Percentiles rank a stretch among this genome's conserved stretches.
These are phyloP conservation scores for Ochropleura leucogaster DNA, from an alignment of 2,888 invertebrate genomes.

Conservation along the genomic window DNA sequence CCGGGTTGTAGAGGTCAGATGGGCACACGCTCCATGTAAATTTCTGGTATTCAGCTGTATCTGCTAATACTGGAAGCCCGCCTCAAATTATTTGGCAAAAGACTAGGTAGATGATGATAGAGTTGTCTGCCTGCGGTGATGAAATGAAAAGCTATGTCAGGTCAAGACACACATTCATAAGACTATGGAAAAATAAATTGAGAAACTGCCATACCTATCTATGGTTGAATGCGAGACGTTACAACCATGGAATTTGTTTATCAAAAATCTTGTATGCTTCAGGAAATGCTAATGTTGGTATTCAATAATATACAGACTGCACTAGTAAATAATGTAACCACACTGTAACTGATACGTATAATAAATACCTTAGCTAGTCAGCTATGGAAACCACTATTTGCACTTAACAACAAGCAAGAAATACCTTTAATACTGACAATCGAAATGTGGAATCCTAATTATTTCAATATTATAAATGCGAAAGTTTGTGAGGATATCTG, in stretches of 20 bases:
- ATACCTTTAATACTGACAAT: conserved; percentile 3
- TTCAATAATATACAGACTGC: conserved; percentile 34
- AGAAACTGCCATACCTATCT: too few species aligned
- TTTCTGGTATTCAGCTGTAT: too few species aligned
- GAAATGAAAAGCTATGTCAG: not conserved
- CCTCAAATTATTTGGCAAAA: not conserved
- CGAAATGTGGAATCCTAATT: not conserved
- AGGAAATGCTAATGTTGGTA: conserved; percentile 41
- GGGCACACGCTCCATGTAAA: too few species aligned
- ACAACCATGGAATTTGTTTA: not conserved
- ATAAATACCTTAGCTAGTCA: conserved; percentile 22
- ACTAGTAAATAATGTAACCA: conserved; percentile 40
- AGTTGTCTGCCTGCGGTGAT: not conserved
- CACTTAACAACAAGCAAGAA: not conserved
- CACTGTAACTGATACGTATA: conserved; percentile 42
- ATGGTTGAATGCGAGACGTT: conserved; percentile 5
- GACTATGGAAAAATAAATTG: not conserved
- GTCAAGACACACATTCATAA: not conserved
- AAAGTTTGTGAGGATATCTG: too few species aligned
- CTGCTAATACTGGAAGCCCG: not conserved
- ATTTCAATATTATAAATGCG: too few species aligned
- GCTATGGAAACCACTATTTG: conserved; percentile 17
- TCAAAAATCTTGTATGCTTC: conserved; percentile 25
- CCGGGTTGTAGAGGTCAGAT: not conserved
- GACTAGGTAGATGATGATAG: not conserved